Evolutionary conservation across 2,888 invertebrate genomes (phyloP).

Genomic region (Linnaemya tessellans): DNA sequence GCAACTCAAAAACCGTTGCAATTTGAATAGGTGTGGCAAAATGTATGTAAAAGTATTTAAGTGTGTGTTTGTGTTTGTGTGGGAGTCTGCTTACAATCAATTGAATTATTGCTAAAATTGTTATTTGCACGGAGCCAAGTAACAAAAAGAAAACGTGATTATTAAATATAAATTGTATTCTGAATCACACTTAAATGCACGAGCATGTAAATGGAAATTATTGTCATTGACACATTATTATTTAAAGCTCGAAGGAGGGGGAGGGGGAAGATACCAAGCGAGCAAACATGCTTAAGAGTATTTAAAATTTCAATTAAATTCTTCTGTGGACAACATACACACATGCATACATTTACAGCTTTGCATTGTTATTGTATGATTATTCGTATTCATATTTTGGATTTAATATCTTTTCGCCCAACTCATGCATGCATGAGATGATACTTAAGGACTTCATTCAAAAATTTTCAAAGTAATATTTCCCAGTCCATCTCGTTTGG

Average conservation of each 20-base stretch:
- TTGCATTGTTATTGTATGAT: background rate
- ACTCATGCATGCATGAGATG: background rate
- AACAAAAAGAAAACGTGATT: slow-evolving; percentile 28
- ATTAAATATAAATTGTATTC: slow-evolving; percentile 2
- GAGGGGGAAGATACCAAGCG: background rate
- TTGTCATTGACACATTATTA: slow-evolving; percentile 41
- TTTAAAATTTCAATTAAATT: slow-evolving; percentile 20
- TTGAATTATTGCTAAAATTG: slow-evolving; percentile 31
- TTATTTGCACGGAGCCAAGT: slow-evolving; percentile 14
- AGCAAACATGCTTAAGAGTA: background rate
- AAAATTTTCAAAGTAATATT: slow-evolving; percentile 2
- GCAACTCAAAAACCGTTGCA: background rate
- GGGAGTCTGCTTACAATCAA: slow-evolving; percentile 10
- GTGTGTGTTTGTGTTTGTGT: background rate
- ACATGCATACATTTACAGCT: background rate
- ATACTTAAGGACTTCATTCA: slow-evolving; percentile 18
- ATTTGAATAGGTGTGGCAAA: background rate
- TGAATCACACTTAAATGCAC: no score
- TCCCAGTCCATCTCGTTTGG: background rate
- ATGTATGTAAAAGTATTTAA: background rate
- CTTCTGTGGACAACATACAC: background rate
- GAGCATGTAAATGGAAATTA: background rate
- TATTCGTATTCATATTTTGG: background rate
- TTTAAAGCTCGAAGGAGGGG: background rate
- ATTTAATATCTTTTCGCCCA: background rate